phyloP scores from a whole-genome alignment of 2,888 invertebrate species.

The Nipponacmea schrenckii region DNA sequence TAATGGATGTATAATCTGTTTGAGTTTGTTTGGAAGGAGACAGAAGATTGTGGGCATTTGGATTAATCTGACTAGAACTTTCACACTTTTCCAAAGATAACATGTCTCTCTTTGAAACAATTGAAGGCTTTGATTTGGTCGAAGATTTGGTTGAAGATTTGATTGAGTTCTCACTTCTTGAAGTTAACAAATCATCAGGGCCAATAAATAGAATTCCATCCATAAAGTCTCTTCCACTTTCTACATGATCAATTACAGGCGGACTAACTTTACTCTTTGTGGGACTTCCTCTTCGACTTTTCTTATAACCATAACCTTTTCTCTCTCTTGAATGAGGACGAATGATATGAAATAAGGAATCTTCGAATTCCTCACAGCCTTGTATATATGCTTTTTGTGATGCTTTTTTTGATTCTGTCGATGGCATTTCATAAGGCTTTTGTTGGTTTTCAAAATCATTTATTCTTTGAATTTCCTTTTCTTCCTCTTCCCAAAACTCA shows the following conservation, averaged over 20 bases:
- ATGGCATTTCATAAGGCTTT: not conserved
- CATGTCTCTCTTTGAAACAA: not conserved
- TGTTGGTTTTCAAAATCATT: not conserved
- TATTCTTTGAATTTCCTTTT: not conserved
- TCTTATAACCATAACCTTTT: not conserved
- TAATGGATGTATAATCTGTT: not conserved
- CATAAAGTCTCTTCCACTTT: not conserved
- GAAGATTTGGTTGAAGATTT: not conserved
- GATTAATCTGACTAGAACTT: not conserved
- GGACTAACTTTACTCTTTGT: not conserved
- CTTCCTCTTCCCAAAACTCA: not conserved
- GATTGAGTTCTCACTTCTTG: not conserved
- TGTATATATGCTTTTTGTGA: not conserved
- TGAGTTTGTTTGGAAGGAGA: slow-evolving; percentile 1
- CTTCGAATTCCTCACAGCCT: not conserved
- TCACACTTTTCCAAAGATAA: not conserved
- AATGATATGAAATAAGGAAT: not conserved
- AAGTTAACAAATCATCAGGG: not conserved
- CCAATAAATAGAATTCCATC: not conserved
- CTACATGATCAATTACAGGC: not conserved
- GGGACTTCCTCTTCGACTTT: not conserved
- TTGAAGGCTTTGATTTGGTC: not conserved
- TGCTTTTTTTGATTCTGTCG: not conserved
- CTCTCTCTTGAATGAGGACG: not conserved
- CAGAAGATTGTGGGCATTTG: not conserved